Conservation (phyloP, 2,113 vertebrate genomes). For the Pelecanus crispus region DNA sequence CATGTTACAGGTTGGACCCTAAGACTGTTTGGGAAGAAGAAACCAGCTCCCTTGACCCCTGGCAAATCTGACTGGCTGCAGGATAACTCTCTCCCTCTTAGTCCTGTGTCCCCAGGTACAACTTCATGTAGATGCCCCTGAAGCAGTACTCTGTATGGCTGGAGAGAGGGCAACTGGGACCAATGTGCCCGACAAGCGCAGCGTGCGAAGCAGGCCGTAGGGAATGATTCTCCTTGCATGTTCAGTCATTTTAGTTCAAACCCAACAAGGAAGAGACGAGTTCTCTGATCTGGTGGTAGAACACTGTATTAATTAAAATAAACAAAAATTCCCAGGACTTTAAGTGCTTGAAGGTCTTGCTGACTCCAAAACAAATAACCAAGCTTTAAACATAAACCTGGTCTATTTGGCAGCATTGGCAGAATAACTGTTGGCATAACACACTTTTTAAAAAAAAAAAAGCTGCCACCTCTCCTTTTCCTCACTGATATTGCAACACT, state of each 20-base stretch:
- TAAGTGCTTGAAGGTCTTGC: neutral
- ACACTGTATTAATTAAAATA: neutral
- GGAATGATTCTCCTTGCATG: neutral
- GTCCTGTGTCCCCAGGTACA: too few species aligned
- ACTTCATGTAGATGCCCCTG: neutral
- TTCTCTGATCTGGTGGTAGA: neutral
- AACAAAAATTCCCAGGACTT: neutral
- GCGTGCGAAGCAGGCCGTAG: neutral
- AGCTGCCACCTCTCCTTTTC: neutral
- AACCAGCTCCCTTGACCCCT: neutral
- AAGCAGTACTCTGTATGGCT: neutral
- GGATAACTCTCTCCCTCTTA: neutral
- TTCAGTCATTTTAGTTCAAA: neutral
- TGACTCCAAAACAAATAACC: neutral
- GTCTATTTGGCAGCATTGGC: neutral
- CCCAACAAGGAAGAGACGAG: neutral
- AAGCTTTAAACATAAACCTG: neutral
- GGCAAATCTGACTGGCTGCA: neutral
- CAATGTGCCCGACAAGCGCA: fast-evolving
- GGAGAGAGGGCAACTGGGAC: neutral
- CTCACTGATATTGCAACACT: neutral
- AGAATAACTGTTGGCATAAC: neutral
- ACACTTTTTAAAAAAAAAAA: neutral
- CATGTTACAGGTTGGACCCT: neutral
- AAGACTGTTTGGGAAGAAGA: neutral